Evolutionary conservation across 2,888 invertebrate species (phyloP), one percentile per base, ranked within the genome.

Genomic region (Antitype chi): DNA sequence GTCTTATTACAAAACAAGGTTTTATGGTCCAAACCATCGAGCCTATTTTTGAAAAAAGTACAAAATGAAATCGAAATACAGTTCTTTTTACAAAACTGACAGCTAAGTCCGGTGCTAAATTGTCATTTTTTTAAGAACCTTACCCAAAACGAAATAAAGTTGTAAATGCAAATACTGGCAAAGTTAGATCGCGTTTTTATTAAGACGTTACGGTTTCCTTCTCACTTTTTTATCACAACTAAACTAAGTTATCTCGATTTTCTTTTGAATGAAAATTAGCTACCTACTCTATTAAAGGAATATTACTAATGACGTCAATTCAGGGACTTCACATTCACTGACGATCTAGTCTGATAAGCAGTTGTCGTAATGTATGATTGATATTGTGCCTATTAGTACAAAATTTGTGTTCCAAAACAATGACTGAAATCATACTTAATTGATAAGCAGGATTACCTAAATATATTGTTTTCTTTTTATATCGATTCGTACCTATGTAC

Each of bases 261-360:
- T n/a, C 28, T 7, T 38, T 23, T 62, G 9, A 32, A 69, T 25
- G 17, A 20, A 69, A 25, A 49, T 11, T 20, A n/a, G 49, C 2
- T 20, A 53, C 59, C 47, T 60, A 47, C 43, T 47, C 43, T n/a
- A 60, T 55, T 81, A 13, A 60, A 32, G 38, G 4, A 60, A 66
- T n/a, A n/a, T 66, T 53, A 55, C 11, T 13, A 43, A 32, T 82
- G 82, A 79, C 49, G 76, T 82, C 32, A 55, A 62, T 17, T 23
- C 11, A 62, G 75, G 66, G 64, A 53, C 53, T 62, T 82, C 28
- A 79, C 66, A 81, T 81, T 59, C 15, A 23, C 2, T 8, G 15
- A 49, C n/a, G 28, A 28, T 43, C 20, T 25, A 17, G 9, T 38
- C 7, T 38, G 82, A 81, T 79, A 68, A 38, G 20, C 38, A 32